phyloP scores from a whole-genome alignment of 2,113 vertebrate species.

The Enhydra lutris region DNA sequence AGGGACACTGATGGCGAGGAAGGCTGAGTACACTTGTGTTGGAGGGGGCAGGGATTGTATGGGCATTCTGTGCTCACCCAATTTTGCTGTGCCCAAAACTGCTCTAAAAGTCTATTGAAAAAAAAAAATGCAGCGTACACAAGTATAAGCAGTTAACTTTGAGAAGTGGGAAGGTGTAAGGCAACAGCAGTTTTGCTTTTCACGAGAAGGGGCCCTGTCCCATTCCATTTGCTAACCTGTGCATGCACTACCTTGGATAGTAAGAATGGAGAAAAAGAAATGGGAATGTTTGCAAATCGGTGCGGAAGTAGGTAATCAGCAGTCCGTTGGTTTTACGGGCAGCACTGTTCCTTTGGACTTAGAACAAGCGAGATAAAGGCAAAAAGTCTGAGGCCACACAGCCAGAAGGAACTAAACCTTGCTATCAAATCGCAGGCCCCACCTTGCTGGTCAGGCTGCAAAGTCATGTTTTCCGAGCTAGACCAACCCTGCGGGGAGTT shows the following conservation, averaged over 20 bases:
- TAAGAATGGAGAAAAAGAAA: background rate
- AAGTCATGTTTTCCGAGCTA: background rate
- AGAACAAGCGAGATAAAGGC: constrained; percentile 35
- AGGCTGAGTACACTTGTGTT: background rate
- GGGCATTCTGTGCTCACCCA: background rate
- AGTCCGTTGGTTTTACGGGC: background rate
- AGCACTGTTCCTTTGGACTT: constrained; percentile 52
- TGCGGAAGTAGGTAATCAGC: background rate
- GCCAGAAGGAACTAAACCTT: background rate
- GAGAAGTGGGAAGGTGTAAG: background rate
- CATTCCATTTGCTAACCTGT: background rate
- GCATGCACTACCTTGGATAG: background rate
- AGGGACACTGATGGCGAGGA: background rate
- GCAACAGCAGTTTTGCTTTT: background rate
- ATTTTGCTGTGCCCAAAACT: background rate
- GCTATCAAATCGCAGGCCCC: background rate
- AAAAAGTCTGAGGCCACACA: background rate
- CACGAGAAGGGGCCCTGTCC: background rate
- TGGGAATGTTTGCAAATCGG: background rate
- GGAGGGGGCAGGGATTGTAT: background rate
- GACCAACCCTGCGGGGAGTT: background rate
- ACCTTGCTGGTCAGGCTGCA: background rate
- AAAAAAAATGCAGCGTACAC: background rate
- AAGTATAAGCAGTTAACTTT: background rate
- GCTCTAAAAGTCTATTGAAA: background rate